Conservation (phyloP, 2,797 vertebrate genomes). For the Thamnophis elegans region DNA sequence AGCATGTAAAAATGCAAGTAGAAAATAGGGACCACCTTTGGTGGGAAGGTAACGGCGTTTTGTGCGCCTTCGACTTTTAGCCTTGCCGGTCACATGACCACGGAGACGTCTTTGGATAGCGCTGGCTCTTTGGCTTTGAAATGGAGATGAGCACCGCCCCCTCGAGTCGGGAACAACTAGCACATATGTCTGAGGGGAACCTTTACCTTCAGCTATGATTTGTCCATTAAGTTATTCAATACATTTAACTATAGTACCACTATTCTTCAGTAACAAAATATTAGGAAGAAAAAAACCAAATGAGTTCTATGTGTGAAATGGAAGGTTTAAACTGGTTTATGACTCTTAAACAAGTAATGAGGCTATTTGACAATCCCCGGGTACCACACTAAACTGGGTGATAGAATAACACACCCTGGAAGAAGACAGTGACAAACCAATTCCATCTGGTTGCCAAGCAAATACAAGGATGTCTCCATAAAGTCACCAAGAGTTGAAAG, state of each 20-base stretch:
- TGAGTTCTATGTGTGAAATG: background rate
- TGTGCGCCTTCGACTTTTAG: too few relatives aligned
- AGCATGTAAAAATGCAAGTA: too few relatives aligned
- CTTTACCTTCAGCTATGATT: background rate
- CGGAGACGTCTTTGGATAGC: too few relatives aligned
- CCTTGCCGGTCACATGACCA: too few relatives aligned
- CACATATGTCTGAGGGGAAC: too few relatives aligned
- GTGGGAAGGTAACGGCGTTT: too few relatives aligned
- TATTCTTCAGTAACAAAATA: background rate
- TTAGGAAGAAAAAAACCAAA: background rate
- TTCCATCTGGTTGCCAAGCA: background rate
- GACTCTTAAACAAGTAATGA: background rate
- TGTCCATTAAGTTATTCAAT: background rate
- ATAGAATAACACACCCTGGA: background rate
- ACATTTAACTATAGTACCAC: background rate
- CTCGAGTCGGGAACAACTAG: too few relatives aligned
- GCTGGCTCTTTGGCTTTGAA: too few relatives aligned
- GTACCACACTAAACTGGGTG: background rate
- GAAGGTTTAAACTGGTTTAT: background rate
- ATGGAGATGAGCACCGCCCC: too few relatives aligned
- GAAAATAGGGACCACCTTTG: too few relatives aligned
- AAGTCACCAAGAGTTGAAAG: background rate
- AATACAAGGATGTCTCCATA: background rate
- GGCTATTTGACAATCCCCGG: background rate
- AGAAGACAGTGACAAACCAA: background rate